Evolutionary conservation across 2,888 invertebrate genomes (phyloP).

Genomic region (Caenorhabditis becei): DNA sequence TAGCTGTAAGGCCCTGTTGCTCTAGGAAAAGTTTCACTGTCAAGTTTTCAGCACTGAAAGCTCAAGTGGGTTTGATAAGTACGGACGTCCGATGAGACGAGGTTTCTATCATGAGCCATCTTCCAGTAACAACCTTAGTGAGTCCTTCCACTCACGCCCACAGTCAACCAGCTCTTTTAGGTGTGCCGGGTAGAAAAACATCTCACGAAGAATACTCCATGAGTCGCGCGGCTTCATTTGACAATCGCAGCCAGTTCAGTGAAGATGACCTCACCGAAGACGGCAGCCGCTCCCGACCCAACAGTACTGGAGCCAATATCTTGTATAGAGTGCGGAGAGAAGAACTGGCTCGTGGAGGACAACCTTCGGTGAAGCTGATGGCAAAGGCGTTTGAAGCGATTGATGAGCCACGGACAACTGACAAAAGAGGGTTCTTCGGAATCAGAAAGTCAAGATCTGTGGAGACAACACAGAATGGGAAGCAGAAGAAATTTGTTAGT

Average conservation of each 20-base stretch:
- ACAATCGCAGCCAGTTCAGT: constrained; percentile 61
- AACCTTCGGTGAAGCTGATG: constrained; percentile 78
- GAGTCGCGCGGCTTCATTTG: constrained; percentile 57
- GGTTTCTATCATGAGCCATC: constrained; percentile 77
- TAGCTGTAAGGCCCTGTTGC: no score
- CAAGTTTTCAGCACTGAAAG: constrained; percentile 65
- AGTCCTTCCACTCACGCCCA: constrained; percentile 23
- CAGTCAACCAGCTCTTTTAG: constrained; percentile 11
- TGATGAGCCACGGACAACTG: constrained; percentile 71
- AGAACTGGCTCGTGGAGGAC: constrained; percentile 79
- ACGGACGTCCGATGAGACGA: constrained; percentile 65
- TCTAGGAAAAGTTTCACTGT: no score
- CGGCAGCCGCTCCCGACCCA: constrained; percentile 40
- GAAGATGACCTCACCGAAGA: constrained; percentile 57
- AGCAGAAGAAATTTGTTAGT: constrained; percentile 57
- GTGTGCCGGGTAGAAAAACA: constrained; percentile 57
- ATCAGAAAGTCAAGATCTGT: constrained; percentile 80
- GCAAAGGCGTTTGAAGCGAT: constrained; percentile 79
- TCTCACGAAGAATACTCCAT: constrained; percentile 59
- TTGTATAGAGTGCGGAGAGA: constrained; percentile 79
- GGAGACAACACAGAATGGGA: constrained; percentile 71
- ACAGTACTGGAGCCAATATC: constrained; percentile 76
- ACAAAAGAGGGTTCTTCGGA: constrained; percentile 76
- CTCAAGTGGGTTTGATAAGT: constrained; percentile 65
- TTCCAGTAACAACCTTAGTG: constrained; percentile 76